A percentile compares a stretch with the other conserved stretches of the same genome.
These are phyloP conservation scores for Thereva nobilitata DNA, from an alignment of 2,888 invertebrate species.

Conservation along the genomic window DNA sequence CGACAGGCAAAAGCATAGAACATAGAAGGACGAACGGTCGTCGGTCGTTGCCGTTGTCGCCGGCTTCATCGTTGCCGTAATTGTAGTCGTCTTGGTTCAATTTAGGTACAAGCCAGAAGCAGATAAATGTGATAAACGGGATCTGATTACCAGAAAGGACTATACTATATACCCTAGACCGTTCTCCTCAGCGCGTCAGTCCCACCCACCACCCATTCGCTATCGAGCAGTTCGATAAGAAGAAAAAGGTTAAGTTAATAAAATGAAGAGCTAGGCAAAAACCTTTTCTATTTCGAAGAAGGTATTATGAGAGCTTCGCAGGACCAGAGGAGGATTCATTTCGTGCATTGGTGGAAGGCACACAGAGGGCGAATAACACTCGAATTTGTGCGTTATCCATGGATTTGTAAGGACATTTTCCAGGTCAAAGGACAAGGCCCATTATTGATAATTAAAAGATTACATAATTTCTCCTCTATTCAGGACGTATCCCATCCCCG, in stretches of 20 bases:
- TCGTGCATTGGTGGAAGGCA: neutral
- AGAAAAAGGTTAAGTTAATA: constrained; percentile 20
- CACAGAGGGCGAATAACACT: constrained; percentile 3
- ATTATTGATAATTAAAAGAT: constrained; percentile 41
- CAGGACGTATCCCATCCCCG: constrained; percentile 7
- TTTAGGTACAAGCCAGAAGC: too few relatives aligned
- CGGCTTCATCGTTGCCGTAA: neutral
- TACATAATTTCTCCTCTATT: constrained; percentile 36
- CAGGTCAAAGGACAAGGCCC: constrained; percentile 34
- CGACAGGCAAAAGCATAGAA: neutral
- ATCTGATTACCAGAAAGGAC: too few relatives aligned
- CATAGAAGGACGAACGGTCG: constrained; percentile 1
- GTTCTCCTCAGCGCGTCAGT: too few relatives aligned
- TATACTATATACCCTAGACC: too few relatives aligned
- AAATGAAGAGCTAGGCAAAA: constrained; percentile 4
- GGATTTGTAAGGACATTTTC: constrained; percentile 38
- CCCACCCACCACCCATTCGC: too few relatives aligned
- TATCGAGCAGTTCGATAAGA: neutral
- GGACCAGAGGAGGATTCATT: neutral
- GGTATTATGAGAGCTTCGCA: constrained; percentile 18
- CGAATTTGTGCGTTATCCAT: constrained; percentile 14
- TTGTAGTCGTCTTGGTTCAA: too few relatives aligned
- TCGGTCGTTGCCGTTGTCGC: constrained; percentile 3
- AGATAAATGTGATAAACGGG: too few relatives aligned
- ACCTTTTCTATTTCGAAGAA: constrained; percentile 7